Evolutionary conservation across 2,888 invertebrate species (phyloP).

Genomic region (Norana najaformis): DNA sequence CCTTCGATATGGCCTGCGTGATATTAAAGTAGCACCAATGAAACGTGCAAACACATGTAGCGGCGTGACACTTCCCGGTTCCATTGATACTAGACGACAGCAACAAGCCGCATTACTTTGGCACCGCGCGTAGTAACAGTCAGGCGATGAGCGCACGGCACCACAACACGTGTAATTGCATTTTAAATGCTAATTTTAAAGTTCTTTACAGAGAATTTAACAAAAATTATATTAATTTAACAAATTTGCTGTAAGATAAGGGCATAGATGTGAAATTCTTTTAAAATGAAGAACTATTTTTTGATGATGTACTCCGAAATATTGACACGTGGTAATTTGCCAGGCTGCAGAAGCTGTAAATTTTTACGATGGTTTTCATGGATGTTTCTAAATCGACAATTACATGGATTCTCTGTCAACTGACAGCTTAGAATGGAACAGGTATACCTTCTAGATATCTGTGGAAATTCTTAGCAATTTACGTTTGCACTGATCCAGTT

Average conservation of each 20-base stretch:
- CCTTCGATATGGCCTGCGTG: too few relatives aligned
- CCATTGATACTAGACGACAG: neutral
- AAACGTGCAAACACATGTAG: too few relatives aligned
- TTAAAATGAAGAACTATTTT: neutral
- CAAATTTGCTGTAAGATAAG: neutral
- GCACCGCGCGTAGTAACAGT: neutral
- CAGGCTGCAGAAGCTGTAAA: neutral
- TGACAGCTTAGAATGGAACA: neutral
- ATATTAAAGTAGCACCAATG: too few relatives aligned
- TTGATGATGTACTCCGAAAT: neutral
- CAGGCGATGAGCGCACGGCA: neutral
- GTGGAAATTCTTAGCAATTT: neutral
- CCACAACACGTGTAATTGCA: neutral
- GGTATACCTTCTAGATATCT: neutral
- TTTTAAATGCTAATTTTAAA: neutral
- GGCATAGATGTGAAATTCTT: neutral
- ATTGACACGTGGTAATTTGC: neutral
- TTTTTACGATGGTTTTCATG: neutral
- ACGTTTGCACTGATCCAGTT: neutral
- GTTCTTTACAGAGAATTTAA: neutral
- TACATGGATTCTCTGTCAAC: conserved; percentile 1
- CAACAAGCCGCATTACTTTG: neutral
- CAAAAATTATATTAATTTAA: neutral
- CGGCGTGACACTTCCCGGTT: neutral
- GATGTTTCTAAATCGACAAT: neutral